These are phyloP conservation scores for Papilio helenus DNA, from an alignment of 1,140 invertebrate species.

Conservation along the genomic window DNA sequence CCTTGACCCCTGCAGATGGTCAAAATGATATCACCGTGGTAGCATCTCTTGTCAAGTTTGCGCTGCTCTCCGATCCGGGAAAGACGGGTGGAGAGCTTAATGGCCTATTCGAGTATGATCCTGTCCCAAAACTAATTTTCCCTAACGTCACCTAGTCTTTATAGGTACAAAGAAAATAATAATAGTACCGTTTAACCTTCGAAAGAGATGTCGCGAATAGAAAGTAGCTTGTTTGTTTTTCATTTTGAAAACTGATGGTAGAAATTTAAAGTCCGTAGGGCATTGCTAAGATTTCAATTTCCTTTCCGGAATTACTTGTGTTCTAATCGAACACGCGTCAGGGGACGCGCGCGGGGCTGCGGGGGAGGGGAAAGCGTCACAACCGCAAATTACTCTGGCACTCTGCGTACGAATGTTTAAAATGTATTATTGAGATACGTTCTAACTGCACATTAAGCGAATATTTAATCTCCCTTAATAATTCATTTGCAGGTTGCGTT, in stretches of 20 bases:
- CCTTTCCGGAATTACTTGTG: constrained; percentile 81
- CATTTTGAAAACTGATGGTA: constrained; percentile 64
- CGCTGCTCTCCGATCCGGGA: too few relatives aligned
- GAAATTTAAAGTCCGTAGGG: constrained; percentile 75
- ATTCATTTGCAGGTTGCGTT: constrained; percentile 49
- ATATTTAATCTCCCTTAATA: constrained; percentile 66
- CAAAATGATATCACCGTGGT: too few relatives aligned
- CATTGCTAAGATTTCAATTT: constrained; percentile 83
- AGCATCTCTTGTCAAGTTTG: too few relatives aligned
- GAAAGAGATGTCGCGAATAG: neutral
- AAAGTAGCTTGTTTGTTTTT: constrained; percentile 63
- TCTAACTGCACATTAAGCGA: constrained; percentile 57
- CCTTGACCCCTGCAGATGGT: too few relatives aligned
- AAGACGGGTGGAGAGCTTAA: too few relatives aligned
- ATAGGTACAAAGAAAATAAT: neutral
- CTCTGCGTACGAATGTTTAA: constrained; percentile 77
- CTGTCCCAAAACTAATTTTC: neutral
- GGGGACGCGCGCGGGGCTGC: constrained; percentile 51
- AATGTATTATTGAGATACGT: constrained; percentile 73
- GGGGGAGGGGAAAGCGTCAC: constrained; percentile 54
- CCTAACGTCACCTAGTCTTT: neutral
- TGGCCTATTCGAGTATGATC: too few relatives aligned
- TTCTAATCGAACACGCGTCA: constrained; percentile 81
- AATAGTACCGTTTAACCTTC: neutral
- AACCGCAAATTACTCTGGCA: constrained; percentile 77